A percentile compares a stretch with the other conserved stretches of the same genome.
phyloP scores from a whole-genome alignment of 2,113 vertebrate species.

The Caranx melampygus region DNA sequence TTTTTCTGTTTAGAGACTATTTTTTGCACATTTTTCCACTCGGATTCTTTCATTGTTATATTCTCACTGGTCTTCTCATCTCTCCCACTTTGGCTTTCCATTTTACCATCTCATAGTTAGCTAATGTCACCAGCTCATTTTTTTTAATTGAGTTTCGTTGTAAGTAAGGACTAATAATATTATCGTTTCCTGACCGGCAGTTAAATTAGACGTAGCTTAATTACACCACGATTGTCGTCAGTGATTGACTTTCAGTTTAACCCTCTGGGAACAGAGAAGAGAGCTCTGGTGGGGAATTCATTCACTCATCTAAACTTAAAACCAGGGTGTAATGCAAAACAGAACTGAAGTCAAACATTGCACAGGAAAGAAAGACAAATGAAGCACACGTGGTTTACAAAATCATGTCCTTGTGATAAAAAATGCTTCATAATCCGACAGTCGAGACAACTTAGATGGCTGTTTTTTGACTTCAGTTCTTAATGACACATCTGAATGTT shows the following conservation, averaged over 20 bases:
- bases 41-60: constrained; percentile 33
- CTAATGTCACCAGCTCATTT: constrained; percentile 22
- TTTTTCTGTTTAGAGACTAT: constrained; percentile 34
- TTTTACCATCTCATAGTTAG: constrained; percentile 20
- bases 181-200: constrained; percentile 67
- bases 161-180: constrained; percentile 69
- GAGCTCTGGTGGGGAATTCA: constrained; percentile 35
- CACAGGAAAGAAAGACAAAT: background rate
- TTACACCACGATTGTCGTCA: constrained; percentile 71
- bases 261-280: constrained; percentile 51
- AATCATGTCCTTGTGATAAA: constrained; percentile 7
- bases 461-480: constrained; percentile 29
- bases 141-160: constrained; percentile 64
- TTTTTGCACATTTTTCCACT: constrained; percentile 40
- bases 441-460: constrained; percentile 23
- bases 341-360: constrained; percentile 23
- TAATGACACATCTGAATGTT: constrained; percentile 31
- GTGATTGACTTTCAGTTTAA: constrained; percentile 73
- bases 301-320: constrained; percentile 39
- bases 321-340: constrained; percentile 15
- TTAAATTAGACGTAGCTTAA: constrained; percentile 76
- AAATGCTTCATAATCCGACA: constrained; percentile 27
- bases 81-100: constrained; percentile 10
- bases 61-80: constrained; percentile 23
- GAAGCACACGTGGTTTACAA: constrained; percentile 6